Conservation (phyloP, 2,113 vertebrate species). For the Myocastor coypus region DNA sequence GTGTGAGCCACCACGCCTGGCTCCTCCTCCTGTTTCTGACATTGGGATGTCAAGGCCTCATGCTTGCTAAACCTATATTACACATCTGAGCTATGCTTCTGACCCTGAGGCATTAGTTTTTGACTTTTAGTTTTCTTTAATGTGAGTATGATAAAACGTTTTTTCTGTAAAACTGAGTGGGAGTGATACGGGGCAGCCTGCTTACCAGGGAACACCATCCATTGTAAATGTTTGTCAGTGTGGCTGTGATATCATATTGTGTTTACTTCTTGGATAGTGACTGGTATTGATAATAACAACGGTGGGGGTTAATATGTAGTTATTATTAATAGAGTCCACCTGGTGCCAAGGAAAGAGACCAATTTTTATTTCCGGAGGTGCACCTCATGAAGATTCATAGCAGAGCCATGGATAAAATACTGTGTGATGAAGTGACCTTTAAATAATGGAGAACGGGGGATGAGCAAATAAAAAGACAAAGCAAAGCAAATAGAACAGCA, state of each 20-base stretch:
- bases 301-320: neutral
- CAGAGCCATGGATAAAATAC: neutral
- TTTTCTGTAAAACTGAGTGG: conserved; percentile 14
- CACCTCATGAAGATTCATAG: neutral
- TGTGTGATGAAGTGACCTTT: neutral
- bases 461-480: conserved; percentile 15
- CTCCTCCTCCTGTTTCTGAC: neutral
- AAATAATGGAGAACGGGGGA: neutral
- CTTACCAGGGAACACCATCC: neutral
- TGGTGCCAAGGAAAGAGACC: conserved; percentile 28
- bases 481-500: conserved; percentile 61
- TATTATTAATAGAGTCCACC: conserved; percentile 9
- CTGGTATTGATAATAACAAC: neutral
- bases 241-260: neutral
- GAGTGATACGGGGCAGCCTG: neutral
- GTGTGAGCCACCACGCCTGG: no score
- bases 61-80: neutral
- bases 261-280: conserved; percentile 13
- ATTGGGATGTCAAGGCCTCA: neutral
- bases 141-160: neutral
- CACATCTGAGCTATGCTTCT: neutral
- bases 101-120: neutral
- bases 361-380: neutral
- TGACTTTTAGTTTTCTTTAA: neutral
- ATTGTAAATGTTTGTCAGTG: neutral